Evolutionary conservation across 1,140 invertebrate genomes (phyloP).

Genomic region (Holotrichia oblita): DNA sequence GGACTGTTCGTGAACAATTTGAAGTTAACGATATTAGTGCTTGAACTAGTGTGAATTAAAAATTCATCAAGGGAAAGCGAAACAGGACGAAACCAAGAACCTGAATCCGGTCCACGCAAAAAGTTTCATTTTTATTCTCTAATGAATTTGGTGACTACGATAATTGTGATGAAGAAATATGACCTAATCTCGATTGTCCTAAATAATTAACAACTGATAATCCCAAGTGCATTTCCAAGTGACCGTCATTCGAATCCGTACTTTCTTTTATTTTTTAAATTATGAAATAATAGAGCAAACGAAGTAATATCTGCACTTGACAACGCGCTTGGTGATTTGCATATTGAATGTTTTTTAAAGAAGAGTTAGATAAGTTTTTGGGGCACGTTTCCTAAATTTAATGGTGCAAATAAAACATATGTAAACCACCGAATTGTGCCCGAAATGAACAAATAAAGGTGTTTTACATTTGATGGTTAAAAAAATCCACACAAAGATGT

Average conservation of each 20-base stretch:
- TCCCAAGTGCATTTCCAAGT: not conserved
- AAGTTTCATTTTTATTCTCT: slow-evolving; percentile 41
- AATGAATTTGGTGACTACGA: slow-evolving; percentile 47
- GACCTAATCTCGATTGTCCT: slow-evolving; percentile 32
- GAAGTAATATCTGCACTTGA: not conserved
- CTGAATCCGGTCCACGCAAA: not conserved
- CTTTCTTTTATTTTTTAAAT: slow-evolving; percentile 14
- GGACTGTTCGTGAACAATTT: slow-evolving; percentile 58
- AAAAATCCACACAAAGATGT: slow-evolving; percentile 37
- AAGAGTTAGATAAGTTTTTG: not conserved
- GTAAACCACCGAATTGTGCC: slow-evolving; percentile 31
- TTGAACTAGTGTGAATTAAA: slow-evolving; percentile 11
- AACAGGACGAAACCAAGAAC: slow-evolving; percentile 1
- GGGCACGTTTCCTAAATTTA: slow-evolving; percentile 49
- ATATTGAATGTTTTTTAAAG: not conserved
- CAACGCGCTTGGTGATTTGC: not conserved
- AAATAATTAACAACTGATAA: not conserved
- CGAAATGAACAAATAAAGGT: slow-evolving; percentile 12
- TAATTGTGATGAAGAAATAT: slow-evolving; percentile 47
- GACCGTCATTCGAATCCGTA: not conserved
- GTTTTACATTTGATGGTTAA: slow-evolving; percentile 30
- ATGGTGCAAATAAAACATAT: slow-evolving; percentile 39
- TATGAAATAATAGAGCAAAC: not conserved
- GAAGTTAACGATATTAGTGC: not conserved
- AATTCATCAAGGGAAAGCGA: not conserved